Percentiles rank a stretch among this genome's conserved stretches.
phyloP scores from a whole-genome alignment of 2,888 invertebrate species.

The Drosophila multiciliata region DNA sequence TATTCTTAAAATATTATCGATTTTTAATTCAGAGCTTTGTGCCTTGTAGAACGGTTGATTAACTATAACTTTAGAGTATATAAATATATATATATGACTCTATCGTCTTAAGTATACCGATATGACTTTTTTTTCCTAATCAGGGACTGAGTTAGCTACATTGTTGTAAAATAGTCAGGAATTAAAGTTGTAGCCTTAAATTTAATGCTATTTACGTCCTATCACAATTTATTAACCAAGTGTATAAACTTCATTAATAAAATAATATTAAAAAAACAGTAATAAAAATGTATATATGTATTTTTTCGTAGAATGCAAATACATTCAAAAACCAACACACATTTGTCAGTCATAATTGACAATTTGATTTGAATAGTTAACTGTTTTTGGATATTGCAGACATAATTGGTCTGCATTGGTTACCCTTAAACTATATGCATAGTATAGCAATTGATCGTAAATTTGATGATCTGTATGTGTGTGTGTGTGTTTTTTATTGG shows the following conservation, averaged over 20 bases:
- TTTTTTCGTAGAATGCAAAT: slow-evolving; percentile 46
- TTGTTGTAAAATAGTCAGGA: neutral
- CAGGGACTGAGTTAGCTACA: neutral
- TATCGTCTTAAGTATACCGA: neutral
- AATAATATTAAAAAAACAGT: neutral
- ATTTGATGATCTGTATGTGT: slow-evolving; percentile 16
- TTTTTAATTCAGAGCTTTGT: neutral
- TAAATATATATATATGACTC: neutral
- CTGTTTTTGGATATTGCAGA: slow-evolving; percentile 3
- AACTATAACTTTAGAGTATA: neutral
- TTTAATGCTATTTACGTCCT: no score
- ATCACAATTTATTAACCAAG: neutral
- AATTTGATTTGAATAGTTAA: slow-evolving; percentile 64
- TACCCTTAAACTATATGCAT: neutral
- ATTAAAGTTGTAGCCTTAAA: neutral
- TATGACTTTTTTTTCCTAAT: neutral
- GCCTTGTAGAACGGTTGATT: no score
- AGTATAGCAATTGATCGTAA: slow-evolving; percentile 55
- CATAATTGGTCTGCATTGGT: slow-evolving; percentile 39
- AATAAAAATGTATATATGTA: neutral
- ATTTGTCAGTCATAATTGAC: slow-evolving; percentile 76
- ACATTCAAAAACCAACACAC: slow-evolving; percentile 13
- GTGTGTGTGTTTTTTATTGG: neutral
- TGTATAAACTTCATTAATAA: neutral
- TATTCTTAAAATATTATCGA: neutral